Evolutionary conservation across 1,140 invertebrate genomes (phyloP).

Genomic region (Triops longicaudatus): DNA sequence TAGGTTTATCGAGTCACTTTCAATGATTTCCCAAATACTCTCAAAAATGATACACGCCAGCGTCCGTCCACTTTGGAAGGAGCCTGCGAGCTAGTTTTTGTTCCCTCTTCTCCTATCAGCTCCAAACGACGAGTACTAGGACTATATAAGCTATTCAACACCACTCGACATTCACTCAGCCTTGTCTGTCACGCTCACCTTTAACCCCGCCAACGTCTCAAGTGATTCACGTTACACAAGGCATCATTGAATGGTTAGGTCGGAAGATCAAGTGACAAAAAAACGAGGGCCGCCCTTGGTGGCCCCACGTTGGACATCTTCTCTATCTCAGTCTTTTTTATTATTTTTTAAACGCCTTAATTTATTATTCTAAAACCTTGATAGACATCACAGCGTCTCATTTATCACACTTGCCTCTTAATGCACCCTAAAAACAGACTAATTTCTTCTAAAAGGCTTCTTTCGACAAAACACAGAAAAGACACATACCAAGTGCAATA

Average conservation of each 20-base stretch:
- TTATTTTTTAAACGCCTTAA: neutral
- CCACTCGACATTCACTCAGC: slow-evolving; percentile 6
- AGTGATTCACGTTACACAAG: slow-evolving; percentile 8
- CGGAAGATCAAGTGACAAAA: slow-evolving; percentile 7
- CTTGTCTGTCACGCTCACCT: slow-evolving; percentile 10
- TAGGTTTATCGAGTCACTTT: slow-evolving; percentile 26
- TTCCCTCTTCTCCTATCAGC: neutral
- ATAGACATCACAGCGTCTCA: slow-evolving; percentile 2
- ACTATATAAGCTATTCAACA: slow-evolving; percentile 2
- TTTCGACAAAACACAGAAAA: neutral
- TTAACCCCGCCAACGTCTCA: slow-evolving; percentile 9
- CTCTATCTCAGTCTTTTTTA: no score
- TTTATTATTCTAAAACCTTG: slow-evolving; percentile 4
- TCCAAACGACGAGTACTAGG: no score
- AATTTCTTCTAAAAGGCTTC: neutral
- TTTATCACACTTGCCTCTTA: neutral
- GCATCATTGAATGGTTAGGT: slow-evolving; percentile 3
- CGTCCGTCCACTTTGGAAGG: neutral
- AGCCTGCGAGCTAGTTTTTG: neutral
- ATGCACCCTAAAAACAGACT: neutral
- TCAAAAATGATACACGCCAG: neutral
- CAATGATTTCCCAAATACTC: slow-evolving; percentile 18
- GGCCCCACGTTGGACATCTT: neutral
- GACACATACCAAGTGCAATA: no score
- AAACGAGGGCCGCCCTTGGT: neutral